These are phyloP conservation scores for Rhynchotus rufescens DNA, from an alignment of 2,797 vertebrate species.

Conservation along the genomic window DNA sequence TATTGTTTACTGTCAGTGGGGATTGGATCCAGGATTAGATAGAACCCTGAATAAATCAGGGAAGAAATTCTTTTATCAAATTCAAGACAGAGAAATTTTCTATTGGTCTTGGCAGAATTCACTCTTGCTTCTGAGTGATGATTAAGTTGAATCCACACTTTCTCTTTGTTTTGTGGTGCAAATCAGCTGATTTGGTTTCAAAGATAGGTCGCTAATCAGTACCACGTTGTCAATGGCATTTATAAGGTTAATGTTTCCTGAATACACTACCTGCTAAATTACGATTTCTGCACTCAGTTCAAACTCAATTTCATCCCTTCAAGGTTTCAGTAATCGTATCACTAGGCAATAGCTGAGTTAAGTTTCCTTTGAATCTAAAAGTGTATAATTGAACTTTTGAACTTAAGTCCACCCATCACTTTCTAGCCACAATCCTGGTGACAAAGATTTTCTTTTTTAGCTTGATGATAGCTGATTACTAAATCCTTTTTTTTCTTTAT, in stretches of 20 bases:
- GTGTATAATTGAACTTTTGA: slow-evolving; percentile 66
- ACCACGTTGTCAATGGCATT: neutral
- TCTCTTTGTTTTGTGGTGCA: neutral
- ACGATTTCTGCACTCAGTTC: slow-evolving; percentile 23
- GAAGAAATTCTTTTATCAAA: neutral
- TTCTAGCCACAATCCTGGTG: slow-evolving; percentile 20
- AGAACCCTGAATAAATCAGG: neutral
- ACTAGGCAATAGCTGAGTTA: slow-evolving; percentile 52
- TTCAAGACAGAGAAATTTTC: neutral
- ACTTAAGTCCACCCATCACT: slow-evolving; percentile 58
- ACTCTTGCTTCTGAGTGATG: neutral
- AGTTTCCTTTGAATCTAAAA: slow-evolving; percentile 75
- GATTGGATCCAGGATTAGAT: neutral
- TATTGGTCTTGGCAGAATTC: neutral
- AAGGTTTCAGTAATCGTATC: slow-evolving; percentile 59
- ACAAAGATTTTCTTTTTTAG: slow-evolving; percentile 40
- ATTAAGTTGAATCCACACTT: neutral
- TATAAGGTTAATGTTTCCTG: slow-evolving; percentile 51
- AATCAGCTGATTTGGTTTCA: neutral
- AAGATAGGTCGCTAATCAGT: neutral
- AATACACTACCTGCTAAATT: slow-evolving; percentile 57
- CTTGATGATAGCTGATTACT: slow-evolving; percentile 40
- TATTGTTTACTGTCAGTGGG: neutral
- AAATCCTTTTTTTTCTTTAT: slow-evolving; percentile 40
- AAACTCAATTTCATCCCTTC: slow-evolving; percentile 69